Conservation (phyloP, 2,888 invertebrate genomes). For the Phaonia tiefii region DNA sequence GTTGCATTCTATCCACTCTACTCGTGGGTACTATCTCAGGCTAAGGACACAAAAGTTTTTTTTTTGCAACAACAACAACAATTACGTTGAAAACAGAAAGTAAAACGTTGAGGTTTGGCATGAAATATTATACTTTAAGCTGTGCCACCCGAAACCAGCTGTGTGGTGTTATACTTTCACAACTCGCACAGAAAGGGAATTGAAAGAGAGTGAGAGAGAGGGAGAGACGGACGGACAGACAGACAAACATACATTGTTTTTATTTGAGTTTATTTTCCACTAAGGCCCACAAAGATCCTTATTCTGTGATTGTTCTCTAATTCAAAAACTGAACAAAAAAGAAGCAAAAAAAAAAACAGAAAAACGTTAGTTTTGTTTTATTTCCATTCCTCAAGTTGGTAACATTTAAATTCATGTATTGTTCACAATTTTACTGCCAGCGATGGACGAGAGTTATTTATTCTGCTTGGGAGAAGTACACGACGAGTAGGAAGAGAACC, state of each 20-base stretch:
- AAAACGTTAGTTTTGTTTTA: slow-evolving; percentile 31
- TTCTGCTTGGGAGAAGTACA: too few relatives aligned
- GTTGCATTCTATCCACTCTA: slow-evolving; percentile 9
- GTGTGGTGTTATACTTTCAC: slow-evolving; percentile 55
- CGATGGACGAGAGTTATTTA: slow-evolving; percentile 13
- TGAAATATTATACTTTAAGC: slow-evolving; percentile 64
- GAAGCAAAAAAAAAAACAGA: background rate
- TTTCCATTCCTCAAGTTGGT: slow-evolving; percentile 1
- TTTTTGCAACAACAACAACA: background rate
- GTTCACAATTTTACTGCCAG: slow-evolving; percentile 30
- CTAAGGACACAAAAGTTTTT: background rate
- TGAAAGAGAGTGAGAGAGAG: too few relatives aligned
- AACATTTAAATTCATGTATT: slow-evolving; percentile 40
- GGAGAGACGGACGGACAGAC: background rate
- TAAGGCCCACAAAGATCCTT: slow-evolving; percentile 29
- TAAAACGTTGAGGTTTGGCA: slow-evolving; percentile 66
- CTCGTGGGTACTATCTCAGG: background rate
- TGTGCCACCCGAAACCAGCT: slow-evolving; percentile 60
- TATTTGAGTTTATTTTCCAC: slow-evolving; percentile 58
- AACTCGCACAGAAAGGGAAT: slow-evolving; percentile 35
- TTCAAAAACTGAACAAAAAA: too few relatives aligned
- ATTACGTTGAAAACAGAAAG: slow-evolving; percentile 30
- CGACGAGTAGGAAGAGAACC: too few relatives aligned
- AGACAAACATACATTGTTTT: slow-evolving; percentile 42
- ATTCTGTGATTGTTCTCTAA: slow-evolving; percentile 47